A percentile compares a stretch with the other conserved stretches of the same genome.
Evolutionary conservation across 2,113 vertebrate genomes (phyloP).

Genomic region (Petrocephalus microphthalmus): DNA sequence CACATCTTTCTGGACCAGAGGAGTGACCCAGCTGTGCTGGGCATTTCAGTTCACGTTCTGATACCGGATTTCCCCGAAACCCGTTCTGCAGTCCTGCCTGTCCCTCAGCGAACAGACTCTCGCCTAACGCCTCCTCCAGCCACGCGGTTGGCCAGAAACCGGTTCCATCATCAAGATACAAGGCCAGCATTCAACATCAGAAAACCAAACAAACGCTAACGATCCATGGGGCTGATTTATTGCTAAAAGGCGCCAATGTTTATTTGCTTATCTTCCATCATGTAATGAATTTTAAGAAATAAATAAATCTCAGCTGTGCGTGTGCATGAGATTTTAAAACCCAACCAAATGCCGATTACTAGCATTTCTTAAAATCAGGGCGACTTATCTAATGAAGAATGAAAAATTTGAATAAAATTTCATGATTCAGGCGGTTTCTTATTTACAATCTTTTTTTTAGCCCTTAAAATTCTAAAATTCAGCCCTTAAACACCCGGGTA

Average conservation of each 20-base stretch:
- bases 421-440: not conserved
- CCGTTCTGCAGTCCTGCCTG: not conserved
- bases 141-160: not conserved
- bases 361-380: not conserved
- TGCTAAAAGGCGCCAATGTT: not conserved
- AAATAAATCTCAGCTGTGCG: not conserved
- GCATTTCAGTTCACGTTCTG: not conserved
- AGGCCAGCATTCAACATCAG: conserved; percentile 10
- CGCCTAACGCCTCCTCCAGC: not conserved
- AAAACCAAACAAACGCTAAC: not conserved
- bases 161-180: not conserved
- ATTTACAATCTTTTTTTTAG: conserved; percentile 17
- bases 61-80: not conserved
- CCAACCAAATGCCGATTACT: not conserved
- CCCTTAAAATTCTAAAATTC: conserved; percentile 28
- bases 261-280: not conserved
- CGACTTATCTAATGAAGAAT: not conserved
- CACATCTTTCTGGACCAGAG: not conserved
- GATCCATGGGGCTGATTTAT: not conserved
- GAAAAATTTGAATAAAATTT: not conserved
- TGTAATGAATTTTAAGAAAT: not conserved
- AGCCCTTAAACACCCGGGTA: conserved; percentile 25
- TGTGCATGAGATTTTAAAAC: not conserved
- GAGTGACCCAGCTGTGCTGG: not conserved
- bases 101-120: not conserved